These are phyloP conservation scores for Notarius lentiginosus DNA, from an alignment of 2,113 vertebrate species.

Conservation along the genomic window DNA sequence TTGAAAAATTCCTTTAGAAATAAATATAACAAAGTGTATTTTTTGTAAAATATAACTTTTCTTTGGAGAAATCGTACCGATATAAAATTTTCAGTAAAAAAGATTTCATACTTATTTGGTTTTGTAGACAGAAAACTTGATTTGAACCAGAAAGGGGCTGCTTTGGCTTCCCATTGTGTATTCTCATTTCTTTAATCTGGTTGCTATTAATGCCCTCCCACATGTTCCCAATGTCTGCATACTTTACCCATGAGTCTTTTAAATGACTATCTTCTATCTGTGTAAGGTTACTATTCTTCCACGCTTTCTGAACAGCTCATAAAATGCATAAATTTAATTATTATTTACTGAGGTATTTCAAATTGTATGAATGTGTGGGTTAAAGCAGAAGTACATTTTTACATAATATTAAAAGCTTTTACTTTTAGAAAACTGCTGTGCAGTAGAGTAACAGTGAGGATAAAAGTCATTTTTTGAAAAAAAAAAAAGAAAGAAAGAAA, in stretches of 20 bases:
- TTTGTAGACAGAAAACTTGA: neutral
- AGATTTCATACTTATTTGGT: neutral
- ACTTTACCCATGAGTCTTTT: neutral
- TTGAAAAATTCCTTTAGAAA: neutral
- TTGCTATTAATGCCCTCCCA: neutral
- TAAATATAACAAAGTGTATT: no score
- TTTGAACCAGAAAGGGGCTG: neutral
- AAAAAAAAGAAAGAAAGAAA: no score
- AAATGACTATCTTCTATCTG: neutral
- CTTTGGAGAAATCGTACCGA: neutral
- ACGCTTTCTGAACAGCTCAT: neutral
- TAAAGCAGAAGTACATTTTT: conserved; percentile 12
- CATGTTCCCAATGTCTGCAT: neutral
- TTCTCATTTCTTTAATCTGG: neutral
- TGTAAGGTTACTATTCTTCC: neutral
- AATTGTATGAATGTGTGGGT: neutral
- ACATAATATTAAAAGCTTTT: conserved; percentile 4
- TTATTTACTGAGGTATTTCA: neutral
- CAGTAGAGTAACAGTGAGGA: no score
- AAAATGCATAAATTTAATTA: neutral
- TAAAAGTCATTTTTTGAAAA: no score
- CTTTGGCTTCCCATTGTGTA: neutral
- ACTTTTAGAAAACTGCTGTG: neutral
- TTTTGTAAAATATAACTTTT: no score
- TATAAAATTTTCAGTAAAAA: neutral